Evolutionary conservation across 2,113 vertebrate species (phyloP), one percentile per base, ranked within the genome.

Genomic region (Corapipo altera): DNA sequence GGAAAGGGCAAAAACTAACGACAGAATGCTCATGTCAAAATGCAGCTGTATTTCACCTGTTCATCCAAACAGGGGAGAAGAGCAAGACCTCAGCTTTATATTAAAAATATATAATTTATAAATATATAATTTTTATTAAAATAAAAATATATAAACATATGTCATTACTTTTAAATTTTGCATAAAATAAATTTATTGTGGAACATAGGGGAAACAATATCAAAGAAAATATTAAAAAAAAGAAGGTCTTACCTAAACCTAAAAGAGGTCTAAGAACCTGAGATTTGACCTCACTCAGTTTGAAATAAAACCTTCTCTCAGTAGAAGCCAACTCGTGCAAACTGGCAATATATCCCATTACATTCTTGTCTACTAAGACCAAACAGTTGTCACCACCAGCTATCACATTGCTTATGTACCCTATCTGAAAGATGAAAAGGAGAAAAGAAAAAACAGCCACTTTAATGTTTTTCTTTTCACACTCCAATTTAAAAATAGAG

Each of bases 291-390:
- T 97, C 98, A 15, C 98, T 98, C 92, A 99, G 98, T 96, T 97
- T 99, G 97, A 97, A 98, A 98, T 99, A 99, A 98, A 99, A 99
- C 91, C 96, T 98, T 95, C 99, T 98, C 97, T 99, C 99, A 0
- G 98, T 98, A 14, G 99, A 97, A 12, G 99, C 99, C 96, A 99
- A 97, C 95, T 99, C 99, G 37, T 99, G 99, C 48, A 99, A 98
- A 96, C 98, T 98, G 95, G 99, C 98, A 41, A 99, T 99, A 95
- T 99, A 99, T 78, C 99, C 99, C 98, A 99, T 99, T 74, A 99
- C 96, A 24, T 99, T 99, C 90, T 97, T 98, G 97, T 99, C 99
- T 11, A 98, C 98, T 74, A 99, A 97, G 23, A 98, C 98, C 64
- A 99, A 96, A 86, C 98, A 99, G 61, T 93, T 97, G 81, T 95